Evolutionary conservation across 1,140 invertebrate genomes (phyloP), one percentile per base, ranked within the genome.

Genomic region (Drosophila teissieri): DNA sequence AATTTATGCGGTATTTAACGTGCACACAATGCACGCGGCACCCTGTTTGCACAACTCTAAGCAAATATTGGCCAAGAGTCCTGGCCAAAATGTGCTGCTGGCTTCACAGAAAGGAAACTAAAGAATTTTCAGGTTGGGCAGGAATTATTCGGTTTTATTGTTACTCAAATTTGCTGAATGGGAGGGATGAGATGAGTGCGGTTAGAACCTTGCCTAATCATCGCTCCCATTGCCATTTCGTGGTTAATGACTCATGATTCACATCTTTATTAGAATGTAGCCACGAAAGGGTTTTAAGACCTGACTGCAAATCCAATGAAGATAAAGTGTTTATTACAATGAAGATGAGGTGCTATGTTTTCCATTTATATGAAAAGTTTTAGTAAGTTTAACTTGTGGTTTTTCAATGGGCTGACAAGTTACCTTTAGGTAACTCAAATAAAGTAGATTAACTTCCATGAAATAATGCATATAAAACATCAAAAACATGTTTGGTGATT

Each of bases 1-100:
- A 78, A 86, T 88, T 88, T 78, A 78, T 74, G 69, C 70, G 58
- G 52, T 64, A 78, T 82, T 82, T 68, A 67, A 78, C 68, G 64
- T 52, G 49, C 54, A 60, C 61, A 69, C 53, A 60, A 46, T 56
- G 40, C 53, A 64, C 34, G 48, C 45, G 14, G 51, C 52, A 51
- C 27, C 34, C 17, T 46, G 22, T 39, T 55, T 27, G 31, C 44
- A 39, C 48, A 37, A 14, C 53, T 53, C 24, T 44, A 46, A 34
- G 53, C 64, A 62, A 78, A 70, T 80, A 64, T 78, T 84, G 70
- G 58, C 55, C 17, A 22, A 31, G 40, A 51, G 45, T 46, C 54
- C 52, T 39, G 31, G 54, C 19, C 39, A 15, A 46, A 34, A 48
- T 69, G 53, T 69, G 69, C 19, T 19, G n/a, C 17, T 34, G 4